Conservation (phyloP, 2,113 vertebrate species). For the Rhizomys pruinosus region DNA sequence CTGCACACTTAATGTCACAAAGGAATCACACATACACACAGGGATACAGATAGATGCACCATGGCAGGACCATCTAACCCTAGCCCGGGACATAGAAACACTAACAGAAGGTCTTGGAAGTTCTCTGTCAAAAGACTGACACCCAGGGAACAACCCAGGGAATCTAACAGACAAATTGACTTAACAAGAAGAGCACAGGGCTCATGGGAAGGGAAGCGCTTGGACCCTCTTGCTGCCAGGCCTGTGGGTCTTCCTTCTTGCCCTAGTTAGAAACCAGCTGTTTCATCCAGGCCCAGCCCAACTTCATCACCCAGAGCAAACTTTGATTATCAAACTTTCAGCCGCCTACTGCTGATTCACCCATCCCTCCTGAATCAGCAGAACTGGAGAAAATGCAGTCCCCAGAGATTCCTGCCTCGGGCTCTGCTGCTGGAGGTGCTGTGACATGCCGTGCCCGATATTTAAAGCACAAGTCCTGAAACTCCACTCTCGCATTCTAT, state of each 20-base stretch:
- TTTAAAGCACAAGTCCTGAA: constrained; percentile 10
- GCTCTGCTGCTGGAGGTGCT: constrained; percentile 13
- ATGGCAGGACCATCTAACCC: not conserved
- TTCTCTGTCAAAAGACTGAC: not conserved
- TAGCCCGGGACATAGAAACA: not conserved
- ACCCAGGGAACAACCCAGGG: not conserved
- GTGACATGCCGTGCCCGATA: not conserved
- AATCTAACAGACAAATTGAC: not conserved
- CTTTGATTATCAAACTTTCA: not conserved
- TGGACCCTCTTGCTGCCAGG: not conserved
- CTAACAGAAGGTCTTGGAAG: not conserved
- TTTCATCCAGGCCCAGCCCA: rapidly evolving
- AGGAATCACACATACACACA: not conserved
- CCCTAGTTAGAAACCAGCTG: constrained; percentile 2
- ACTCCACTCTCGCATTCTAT: not conserved
- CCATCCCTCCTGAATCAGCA: constrained; percentile 63
- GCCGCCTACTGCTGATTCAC: constrained; percentile 36
- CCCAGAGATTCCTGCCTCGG: not conserved
- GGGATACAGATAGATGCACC: not conserved
- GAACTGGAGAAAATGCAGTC: not conserved
- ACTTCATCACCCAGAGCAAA: not conserved
- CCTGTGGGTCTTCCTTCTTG: not conserved
- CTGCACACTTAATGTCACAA: rapidly evolving
- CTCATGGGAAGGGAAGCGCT: not conserved
- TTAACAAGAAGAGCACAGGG: not conserved